Base-by-base conservation (phyloP, 2,888 invertebrate species). In the Ectropis crepuscularia region DNA sequence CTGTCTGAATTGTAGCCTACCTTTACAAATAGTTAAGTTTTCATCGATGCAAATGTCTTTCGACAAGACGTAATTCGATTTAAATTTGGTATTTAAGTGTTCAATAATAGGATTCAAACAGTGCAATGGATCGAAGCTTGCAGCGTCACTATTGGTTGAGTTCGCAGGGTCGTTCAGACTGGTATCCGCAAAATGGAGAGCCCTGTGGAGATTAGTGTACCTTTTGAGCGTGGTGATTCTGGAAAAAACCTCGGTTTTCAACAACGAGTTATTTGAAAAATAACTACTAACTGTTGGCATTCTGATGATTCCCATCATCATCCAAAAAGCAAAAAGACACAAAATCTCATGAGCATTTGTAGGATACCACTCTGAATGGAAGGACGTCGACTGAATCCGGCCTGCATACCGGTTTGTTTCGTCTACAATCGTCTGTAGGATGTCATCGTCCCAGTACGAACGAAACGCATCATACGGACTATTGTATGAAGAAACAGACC, bases 21-120 rank as follows among this genome's bases (percentile, higher is more conserved):
- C 70, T 43, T 70, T 70, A 67, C 69, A 69, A 5, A 67, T 59
- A 5, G 66, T 63, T 8, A 71, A 57, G 38, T 60, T 65, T 57
- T 70, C 69, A 41, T 73, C 71, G 1, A 75, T 71, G 37, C 65
- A 64, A 67, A 63, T 59, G 11, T 63, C 28, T 63, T 53, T 37
- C 1, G 28, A 39, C 12, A 53, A 12, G 5, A 58, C 16, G 12
- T 63, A 63, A 48, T 49, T 59, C 9, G 11, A 42, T 8, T 54
- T 37, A 46, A 58, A 63, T 11, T 39, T 47, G 9, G 9, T 6
- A 12, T 63, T 63, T 6, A 63, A 38, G 7, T 58, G 42, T 39
- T 42, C 16, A 54, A 9, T 47, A 9, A 48, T 16, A 7, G 48
- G 48, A 5, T 28, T 48, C 48, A 48, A 48, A 28, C 48, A 4